These are phyloP conservation scores for Acanthoscelides obtectus DNA, from an alignment of 2,888 invertebrate genomes.

Conservation along the genomic window DNA sequence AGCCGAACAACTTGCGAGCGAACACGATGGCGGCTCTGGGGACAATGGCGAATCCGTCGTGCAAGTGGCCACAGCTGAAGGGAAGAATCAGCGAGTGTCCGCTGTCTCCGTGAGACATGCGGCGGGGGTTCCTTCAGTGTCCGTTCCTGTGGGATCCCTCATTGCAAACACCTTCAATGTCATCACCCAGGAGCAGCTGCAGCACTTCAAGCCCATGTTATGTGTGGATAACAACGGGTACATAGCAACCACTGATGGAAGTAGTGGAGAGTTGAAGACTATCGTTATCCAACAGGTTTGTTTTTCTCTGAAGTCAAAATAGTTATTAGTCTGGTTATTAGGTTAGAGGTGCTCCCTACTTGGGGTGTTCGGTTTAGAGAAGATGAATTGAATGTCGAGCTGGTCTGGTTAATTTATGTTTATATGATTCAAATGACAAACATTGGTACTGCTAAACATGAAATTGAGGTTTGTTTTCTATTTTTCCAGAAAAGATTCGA, in stretches of 20 bases:
- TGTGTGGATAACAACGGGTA: conserved; percentile 85
- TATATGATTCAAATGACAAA: too few relatives aligned
- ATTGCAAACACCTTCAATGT: conserved; percentile 81
- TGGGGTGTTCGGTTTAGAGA: too few relatives aligned
- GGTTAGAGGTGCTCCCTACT: too few relatives aligned
- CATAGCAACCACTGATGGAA: conserved; percentile 60
- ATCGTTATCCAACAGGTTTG: conserved; percentile 65
- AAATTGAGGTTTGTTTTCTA: too few relatives aligned
- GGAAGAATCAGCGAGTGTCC: conserved; percentile 36
- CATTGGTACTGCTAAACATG: too few relatives aligned
- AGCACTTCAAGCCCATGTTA: conserved; percentile 79
- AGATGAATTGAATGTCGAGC: too few relatives aligned
- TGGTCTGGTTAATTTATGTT: too few relatives aligned
- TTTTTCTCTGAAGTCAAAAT: not conserved
- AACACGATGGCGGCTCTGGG: conserved; percentile 54
- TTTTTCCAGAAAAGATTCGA: too few relatives aligned
- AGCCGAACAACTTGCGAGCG: conserved; percentile 62
- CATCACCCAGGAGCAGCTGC: conserved; percentile 78
- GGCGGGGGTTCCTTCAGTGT: conserved; percentile 53
- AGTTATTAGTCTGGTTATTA: too few relatives aligned
- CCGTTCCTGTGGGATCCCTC: conserved; percentile 74
- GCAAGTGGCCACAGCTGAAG: conserved; percentile 21
- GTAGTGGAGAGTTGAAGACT: conserved; percentile 66
- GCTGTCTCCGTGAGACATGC: conserved; percentile 45
- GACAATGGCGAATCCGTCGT: conserved; percentile 49